Evolutionary conservation across 53 echinoderm and acorn worm genomes (phyloP), one percentile per base, ranked within the genome.

Genomic region (Patiria pectinifera): DNA sequence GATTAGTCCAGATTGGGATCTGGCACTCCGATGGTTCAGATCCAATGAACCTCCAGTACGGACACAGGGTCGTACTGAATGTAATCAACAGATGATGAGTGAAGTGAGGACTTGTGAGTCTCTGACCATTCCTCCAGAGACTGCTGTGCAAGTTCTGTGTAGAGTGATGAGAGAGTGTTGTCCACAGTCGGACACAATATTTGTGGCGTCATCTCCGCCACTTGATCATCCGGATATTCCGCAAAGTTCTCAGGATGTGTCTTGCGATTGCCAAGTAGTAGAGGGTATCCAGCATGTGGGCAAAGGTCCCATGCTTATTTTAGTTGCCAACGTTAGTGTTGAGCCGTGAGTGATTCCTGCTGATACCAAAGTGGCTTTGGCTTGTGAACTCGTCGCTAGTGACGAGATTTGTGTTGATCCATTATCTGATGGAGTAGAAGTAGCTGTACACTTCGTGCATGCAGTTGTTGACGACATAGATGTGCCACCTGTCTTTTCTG

Each of bases 371-470:
- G 60, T 83, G 60, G 83, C 83, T 83, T 16, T 83, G 59, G 61
- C 83, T 83, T 59, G 21, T 83, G 6, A 58, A 60, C 59, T 83
- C 83, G 25, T 59, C 60, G 23, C 11, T n/a, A 59, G 11, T 83
- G 83, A 60, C 6, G 83, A 83, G 60, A 83, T 83, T 59, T 83
- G 4, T 59, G 83, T 83, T 6, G 83, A 59, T 22, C 60, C 60
- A 8, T 21, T 24, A 4, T 19, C 18, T 83, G 83, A 83, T 83
- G 83, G 59, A 83, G 83, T 83, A 2, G 60, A 83, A 11, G 83
- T 83, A 25, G 60, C 83, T 48, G 49, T 81, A 47, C 82, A 81
- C 48, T 81, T 81, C 48, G 82, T 81, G n/a, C 82, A 81, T n/a
- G 82, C 48, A 48, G 82, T 81, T 49, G 49, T 81, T 81, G 49